Base-by-base conservation (phyloP, 2,113 vertebrate genomes). In the Rhinichthys klamathensis region DNA sequence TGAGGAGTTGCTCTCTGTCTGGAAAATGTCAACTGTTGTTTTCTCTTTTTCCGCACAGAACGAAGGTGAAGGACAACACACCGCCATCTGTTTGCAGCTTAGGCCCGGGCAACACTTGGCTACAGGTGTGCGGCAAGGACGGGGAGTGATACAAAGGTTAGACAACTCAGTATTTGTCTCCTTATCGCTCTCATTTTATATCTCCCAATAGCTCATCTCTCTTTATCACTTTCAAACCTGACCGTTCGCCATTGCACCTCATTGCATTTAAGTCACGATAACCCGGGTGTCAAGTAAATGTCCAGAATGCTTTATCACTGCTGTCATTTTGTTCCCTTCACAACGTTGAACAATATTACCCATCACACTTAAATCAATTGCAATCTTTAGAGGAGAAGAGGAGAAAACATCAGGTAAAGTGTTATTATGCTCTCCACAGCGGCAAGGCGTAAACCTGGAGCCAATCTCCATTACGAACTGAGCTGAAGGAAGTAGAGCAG, bases 21-120 rank as follows among this genome's bases (percentile, higher is more conserved):
- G 46, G 76, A 88, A 84, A 79, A 83, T 58, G 65, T 69, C 87
- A 88, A 88, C 84, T 80, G 84, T 44, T 88, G 87, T 86, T 85
- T 85, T 58, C 81, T 83, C 67, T 38, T 27, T 67, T 41, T 58
- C 74, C 30, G 4, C 78, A 4, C 27, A 54, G 58, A 80, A 74
- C 11, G 65, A 79, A 86, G 79, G 70, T 79, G 81, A 82, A 74
- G 74, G 58, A 87, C 75, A 84, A 65, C 41, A 87, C 16, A 65
- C 83, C 60, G 27, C 84, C 87, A 88, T 88, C 87, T 88, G 87
- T 77, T 86, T 54, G 51, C 76, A 41, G 76, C 76, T 61, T 35
- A 35, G 75, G 77, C 60, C 86, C 56, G 10, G 69, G 72, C 63
- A 82, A 73, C 61, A 60, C 82, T 84, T 54, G 63, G 67, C 32